Evolutionary conservation across 1,140 invertebrate species (phyloP).

Genomic region (Dinothrombium tinctorium): DNA sequence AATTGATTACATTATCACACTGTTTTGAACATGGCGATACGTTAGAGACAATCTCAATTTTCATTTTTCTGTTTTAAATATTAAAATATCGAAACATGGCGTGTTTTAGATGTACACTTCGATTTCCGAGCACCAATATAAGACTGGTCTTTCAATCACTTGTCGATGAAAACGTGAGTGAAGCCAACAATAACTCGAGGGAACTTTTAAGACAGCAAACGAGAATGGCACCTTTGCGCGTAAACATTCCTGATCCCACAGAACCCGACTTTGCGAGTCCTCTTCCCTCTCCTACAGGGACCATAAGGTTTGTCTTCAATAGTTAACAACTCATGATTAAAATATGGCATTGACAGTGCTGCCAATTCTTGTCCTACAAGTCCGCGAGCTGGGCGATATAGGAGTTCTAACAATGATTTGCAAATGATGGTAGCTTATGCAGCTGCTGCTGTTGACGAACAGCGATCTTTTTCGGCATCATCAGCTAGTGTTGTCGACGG

Average conservation of each 20-base stretch:
- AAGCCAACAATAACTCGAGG: neutral
- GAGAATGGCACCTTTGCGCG: conserved; percentile 20
- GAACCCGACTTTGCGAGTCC: conserved; percentile 45
- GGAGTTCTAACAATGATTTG: conserved; percentile 24
- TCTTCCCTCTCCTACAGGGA: conserved; percentile 71
- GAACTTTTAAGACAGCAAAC: neutral
- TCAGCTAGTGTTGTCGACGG: no score
- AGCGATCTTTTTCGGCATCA: no score
- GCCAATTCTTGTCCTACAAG: conserved; percentile 86
- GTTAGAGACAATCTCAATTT: no score
- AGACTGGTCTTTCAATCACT: conserved; percentile 77
- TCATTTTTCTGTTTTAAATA: no score
- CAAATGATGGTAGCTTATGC: conserved; percentile 40
- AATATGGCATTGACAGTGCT: no score
- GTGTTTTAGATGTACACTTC: conserved; percentile 71
- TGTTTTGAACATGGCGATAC: no score
- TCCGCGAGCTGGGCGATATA: conserved; percentile 37
- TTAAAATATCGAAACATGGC: no score
- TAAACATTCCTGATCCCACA: conserved; percentile 52
- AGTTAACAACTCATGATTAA: no score
- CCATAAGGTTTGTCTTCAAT: no score
- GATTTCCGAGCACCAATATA: conserved; percentile 92
- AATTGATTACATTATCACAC: no score
- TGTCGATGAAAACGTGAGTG: conserved; percentile 31
- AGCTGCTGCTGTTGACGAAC: conserved; percentile 23